These are phyloP conservation scores for Campopleginae sp. DNA, from an alignment of 2,888 invertebrate species.

Conservation along the genomic window DNA sequence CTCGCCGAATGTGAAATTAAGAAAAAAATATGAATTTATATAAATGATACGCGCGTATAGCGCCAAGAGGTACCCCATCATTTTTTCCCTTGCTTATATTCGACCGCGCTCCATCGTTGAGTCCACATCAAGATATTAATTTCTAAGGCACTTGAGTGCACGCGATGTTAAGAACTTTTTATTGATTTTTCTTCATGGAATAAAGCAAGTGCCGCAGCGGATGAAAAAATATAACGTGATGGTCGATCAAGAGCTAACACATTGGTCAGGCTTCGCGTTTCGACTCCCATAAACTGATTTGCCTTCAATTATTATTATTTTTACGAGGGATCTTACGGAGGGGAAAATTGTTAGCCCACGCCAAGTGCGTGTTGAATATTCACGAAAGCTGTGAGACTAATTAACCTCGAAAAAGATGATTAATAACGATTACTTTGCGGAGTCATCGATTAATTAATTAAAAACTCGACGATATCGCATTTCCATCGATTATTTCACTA, in stretches of 20 bases:
- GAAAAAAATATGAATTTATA: conserved; percentile 15
- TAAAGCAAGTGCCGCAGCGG: conserved; percentile 45
- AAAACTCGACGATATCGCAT: neutral
- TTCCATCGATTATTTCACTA: neutral
- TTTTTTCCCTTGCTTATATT: conserved; percentile 49
- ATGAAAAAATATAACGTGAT: neutral
- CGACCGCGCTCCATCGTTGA: conserved; percentile 60
- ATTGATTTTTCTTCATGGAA: conserved; percentile 80
- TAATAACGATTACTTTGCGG: no score
- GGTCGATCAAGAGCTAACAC: conserved; percentile 34
- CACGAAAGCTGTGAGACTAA: no score
- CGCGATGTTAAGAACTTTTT: conserved; percentile 81
- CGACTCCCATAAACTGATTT: neutral
- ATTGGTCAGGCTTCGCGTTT: neutral
- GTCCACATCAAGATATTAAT: conserved; percentile 82
- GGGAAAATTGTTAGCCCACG: neutral
- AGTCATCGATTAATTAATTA: no score
- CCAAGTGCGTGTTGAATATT: no score
- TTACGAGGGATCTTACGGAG: neutral
- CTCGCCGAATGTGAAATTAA: conserved; percentile 48
- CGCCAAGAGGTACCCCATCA: conserved; percentile 34
- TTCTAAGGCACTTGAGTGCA: conserved; percentile 82
- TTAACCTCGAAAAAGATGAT: no score
- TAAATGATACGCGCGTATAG: conserved; percentile 20
- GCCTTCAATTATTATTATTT: neutral